Base-by-base conservation (phyloP, 2,888 invertebrate species). In the Lepidochitona cinerea region DNA sequence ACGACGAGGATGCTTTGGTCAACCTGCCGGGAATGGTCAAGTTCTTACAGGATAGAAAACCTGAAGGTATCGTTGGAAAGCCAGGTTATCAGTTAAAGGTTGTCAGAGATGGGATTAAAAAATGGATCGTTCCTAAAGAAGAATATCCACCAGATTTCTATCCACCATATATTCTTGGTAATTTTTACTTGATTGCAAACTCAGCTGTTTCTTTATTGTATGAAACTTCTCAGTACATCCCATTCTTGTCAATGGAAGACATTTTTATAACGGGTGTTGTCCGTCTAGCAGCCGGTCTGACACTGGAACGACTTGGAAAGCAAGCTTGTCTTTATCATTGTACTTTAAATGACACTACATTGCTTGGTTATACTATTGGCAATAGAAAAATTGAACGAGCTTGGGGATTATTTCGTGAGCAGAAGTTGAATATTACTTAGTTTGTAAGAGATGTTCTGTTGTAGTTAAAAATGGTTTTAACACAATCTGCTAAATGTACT, bases 201-300 rank as follows among this genome's bases (percentile, higher is more conserved):
- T 26, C 76, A 9, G 35, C 78, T 0, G 94, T 94, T 0, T 85
- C 86, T 9, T 66, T 69, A n/a, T 65, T 73, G 14, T 41, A 65
- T 0, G 59, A 49, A 33, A 67, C 37, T 23, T 66, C 53, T 0
- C 75, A 73, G 14, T 75, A 72, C 32, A 88, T 93, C 26, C 91
- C 92, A 32, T 94, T 93, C 81, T 35, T 81, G 0, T 79, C 79
- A n/a, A 54, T 81, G 32, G 81, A 81, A 69, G 81, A 81, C 68
- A 80, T 81, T 9, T 81, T 73, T 71, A 70, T 81, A 67, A 81
- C 81, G 12, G 81, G 81, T 1, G 66, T 81, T 14, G 67, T 81
- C n/a, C 79, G 79, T 18, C 64, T 41, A 54, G 54, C 70, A 37
- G 75, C 73, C 2, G 74, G 75, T 14, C 29, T 32, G 14, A 32